Percentiles rank a stretch among this genome's conserved stretches.
These are phyloP conservation scores for Prietella phreatophila DNA, from an alignment of 2,113 vertebrate genomes.

Conservation along the genomic window DNA sequence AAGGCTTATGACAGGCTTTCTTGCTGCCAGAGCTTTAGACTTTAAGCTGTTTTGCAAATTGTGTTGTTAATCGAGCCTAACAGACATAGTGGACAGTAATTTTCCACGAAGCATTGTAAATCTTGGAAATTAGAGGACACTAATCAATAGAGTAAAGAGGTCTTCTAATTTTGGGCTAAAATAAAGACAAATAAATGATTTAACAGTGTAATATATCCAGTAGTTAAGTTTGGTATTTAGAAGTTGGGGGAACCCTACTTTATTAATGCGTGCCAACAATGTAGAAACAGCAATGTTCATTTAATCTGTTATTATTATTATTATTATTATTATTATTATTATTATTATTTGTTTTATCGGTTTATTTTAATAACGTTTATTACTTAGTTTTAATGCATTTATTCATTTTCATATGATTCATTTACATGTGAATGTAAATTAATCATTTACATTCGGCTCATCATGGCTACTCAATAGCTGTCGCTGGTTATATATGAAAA, in stretches of 20 bases:
- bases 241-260: background rate
- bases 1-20: constrained; percentile 22
- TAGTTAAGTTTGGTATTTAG: background rate
- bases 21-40: constrained; percentile 26
- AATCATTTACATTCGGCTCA: no score
- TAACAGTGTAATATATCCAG: background rate
- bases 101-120: background rate
- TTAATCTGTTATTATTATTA: background rate
- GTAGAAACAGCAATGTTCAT: background rate
- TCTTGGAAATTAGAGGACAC: background rate
- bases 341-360: no score
- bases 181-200: background rate
- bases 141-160: background rate
- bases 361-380: no score
- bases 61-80: constrained; percentile 15
- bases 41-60: constrained; percentile 29
- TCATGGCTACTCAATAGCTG: no score
- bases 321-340: no score
- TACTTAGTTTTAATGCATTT: no score
- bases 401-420: no score
- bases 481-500: no score
- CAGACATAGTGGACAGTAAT: constrained; percentile 1
- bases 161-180: background rate
- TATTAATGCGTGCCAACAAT: background rate
- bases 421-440: no score